These are phyloP conservation scores for Cisticola juncidis DNA, from an alignment of 2,113 vertebrate species.

Conservation along the genomic window DNA sequence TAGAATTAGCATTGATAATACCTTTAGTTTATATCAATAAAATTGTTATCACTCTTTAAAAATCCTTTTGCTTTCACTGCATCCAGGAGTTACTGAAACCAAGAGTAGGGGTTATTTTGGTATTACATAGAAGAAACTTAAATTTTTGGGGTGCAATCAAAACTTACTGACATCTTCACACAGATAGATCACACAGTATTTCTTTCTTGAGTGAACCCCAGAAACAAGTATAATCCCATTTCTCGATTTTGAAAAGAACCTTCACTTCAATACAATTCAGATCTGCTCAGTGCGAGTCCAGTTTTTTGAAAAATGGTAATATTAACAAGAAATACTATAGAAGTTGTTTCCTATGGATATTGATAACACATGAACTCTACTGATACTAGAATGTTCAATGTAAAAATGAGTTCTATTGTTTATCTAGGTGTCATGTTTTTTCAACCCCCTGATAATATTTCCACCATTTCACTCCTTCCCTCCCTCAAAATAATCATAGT, in stretches of 20 bases:
- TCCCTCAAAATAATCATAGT: not conserved
- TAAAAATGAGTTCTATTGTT: not conserved
- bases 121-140: not conserved
- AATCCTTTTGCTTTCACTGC: not conserved
- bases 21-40: not conserved
- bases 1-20: not conserved
- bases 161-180: not conserved
- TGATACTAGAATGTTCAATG: not conserved
- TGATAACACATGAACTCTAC: not conserved
- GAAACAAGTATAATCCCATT: not conserved
- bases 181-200: not conserved
- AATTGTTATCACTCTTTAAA: not conserved
- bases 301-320: not conserved
- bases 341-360: not conserved
- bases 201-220: not conserved
- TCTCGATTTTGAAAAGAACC: not conserved
- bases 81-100: not conserved
- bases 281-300: accelerated
- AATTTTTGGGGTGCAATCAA: not conserved
- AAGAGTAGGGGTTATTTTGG: not conserved
- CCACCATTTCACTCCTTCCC: not conserved
- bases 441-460: not conserved
- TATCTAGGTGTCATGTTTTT: not conserved
- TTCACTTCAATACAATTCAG: not conserved
- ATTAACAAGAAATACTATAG: not conserved